Conservation (phyloP, 2,888 invertebrate genomes). For the Phortica okadai region DNA sequence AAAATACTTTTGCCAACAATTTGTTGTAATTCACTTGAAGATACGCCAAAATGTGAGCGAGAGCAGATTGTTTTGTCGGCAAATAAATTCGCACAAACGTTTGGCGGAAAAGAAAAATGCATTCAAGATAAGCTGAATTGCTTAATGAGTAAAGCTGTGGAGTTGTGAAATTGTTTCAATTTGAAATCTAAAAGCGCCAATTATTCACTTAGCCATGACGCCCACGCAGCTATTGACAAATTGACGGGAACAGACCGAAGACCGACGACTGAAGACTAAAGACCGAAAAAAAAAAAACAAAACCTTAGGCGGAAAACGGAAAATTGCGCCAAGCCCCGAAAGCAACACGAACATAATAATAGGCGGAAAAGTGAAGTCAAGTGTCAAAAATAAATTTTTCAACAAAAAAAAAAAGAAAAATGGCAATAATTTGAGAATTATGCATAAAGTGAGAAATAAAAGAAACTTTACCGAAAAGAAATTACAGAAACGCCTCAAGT, state of each 20-base stretch:
- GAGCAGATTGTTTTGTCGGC: background rate
- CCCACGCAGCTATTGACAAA: background rate
- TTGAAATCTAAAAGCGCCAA: conserved; percentile 11
- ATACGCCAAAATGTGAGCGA: background rate
- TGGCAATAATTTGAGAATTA: conserved; percentile 23
- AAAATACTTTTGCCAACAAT: background rate
- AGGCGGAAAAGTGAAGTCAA: background rate
- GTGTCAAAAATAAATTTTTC: conserved; percentile 9
- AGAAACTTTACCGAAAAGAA: too few species aligned
- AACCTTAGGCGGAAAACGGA: background rate
- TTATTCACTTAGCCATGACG: conserved; percentile 13
- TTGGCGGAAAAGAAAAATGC: conserved; percentile 13
- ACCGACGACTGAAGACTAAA: too few species aligned
- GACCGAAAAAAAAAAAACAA: too few species aligned
- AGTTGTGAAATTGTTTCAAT: conserved; percentile 24
- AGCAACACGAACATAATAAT: background rate
- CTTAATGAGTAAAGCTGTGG: background rate
- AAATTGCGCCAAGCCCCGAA: background rate
- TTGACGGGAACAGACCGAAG: background rate
- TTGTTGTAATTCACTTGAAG: background rate
- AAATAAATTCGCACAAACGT: background rate
- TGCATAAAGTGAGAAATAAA: background rate
- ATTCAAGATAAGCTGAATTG: background rate
- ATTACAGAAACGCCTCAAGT: background rate
- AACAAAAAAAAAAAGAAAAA: too few species aligned